Evolutionary conservation across 1,140 invertebrate genomes (phyloP), one percentile per base, ranked within the genome.

Genomic region (Zeugodacus cucurbitae): DNA sequence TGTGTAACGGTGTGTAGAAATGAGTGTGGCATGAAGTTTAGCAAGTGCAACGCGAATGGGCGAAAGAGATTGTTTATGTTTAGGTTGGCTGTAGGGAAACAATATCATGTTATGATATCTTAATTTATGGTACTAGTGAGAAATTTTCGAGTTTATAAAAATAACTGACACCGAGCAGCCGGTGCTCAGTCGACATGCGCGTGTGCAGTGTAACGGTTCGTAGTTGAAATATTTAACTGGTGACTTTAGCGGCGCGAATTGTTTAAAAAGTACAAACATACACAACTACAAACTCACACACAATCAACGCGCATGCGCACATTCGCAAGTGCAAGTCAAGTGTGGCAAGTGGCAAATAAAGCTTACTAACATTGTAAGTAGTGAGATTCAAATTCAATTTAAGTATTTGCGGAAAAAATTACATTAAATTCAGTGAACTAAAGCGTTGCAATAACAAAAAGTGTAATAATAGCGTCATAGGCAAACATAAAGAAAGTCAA

Each of bases 61-160:
- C 1, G 57, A 3, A 87, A 62, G 37, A n/a, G 32, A 37, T 59
- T 87, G 57, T 64, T 62, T 26, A 44, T 54, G 11, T 54, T 78
- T 41, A 26, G 22, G n/a, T n/a, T 29, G 26, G 48, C 57, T 57
- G 34, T 26, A 88, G 70, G 26, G 57, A 88, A 37, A 5, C 67
- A 67, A 29, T 78, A 70, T 64, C 26, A 44, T 20, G 26, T 57
- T 41, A 62, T 67, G 41, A 87, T 87, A 54, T 44, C 44, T 32
- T 87, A 70, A 70, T 87, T 70, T 87, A 22, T 70, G 3, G 3
- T 87, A 37, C 22, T 70, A 67, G n/a, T 48, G 41, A 67, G 10
- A 41, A 70, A 48, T 54, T 48, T 67, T 64, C 22, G 62, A 86
- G 62, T 88, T 88, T 88, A 88, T 88, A 88, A 88, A 88, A 88